phyloP scores from a whole-genome alignment of 2,797 vertebrate genomes.

The Falco rusticolus region DNA sequence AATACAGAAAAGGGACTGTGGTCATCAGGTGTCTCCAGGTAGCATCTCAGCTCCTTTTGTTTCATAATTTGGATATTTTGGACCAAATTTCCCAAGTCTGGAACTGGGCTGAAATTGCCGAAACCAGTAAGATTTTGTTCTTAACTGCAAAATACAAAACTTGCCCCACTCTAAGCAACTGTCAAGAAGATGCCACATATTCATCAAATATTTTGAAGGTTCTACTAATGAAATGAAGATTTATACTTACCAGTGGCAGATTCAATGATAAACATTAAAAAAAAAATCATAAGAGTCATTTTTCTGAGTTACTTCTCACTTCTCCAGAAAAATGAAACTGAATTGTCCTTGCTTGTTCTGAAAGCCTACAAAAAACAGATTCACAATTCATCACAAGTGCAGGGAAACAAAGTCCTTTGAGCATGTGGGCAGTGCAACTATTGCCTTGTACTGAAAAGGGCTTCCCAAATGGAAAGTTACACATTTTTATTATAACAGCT shows the following conservation, averaged over 20 bases:
- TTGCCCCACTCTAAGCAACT: background rate
- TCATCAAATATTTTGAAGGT: background rate
- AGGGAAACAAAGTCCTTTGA: background rate
- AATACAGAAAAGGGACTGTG: background rate
- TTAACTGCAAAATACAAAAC: background rate
- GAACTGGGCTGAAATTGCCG: background rate
- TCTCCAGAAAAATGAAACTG: background rate
- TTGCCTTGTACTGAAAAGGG: background rate
- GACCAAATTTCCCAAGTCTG: background rate
- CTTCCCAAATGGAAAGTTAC: background rate
- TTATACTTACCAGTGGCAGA: constrained; percentile 49
- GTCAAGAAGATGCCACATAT: background rate
- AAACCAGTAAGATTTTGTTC: background rate
- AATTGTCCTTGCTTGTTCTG: background rate
- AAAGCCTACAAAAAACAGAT: background rate
- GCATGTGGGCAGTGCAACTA: background rate
- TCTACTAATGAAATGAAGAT: background rate
- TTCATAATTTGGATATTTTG: background rate
- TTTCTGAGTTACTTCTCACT: constrained; percentile 9
- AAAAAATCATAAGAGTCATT: constrained; percentile 38
- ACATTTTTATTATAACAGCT: background rate
- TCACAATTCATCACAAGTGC: background rate
- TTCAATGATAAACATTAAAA: constrained; percentile 3
- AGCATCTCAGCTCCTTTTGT: background rate
- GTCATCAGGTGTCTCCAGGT: background rate